A percentile compares a stretch with the other conserved stretches of the same genome.
These are phyloP conservation scores for Kuschelorhynchus macadamiae DNA, from an alignment of 2,888 invertebrate species.

Conservation along the genomic window DNA sequence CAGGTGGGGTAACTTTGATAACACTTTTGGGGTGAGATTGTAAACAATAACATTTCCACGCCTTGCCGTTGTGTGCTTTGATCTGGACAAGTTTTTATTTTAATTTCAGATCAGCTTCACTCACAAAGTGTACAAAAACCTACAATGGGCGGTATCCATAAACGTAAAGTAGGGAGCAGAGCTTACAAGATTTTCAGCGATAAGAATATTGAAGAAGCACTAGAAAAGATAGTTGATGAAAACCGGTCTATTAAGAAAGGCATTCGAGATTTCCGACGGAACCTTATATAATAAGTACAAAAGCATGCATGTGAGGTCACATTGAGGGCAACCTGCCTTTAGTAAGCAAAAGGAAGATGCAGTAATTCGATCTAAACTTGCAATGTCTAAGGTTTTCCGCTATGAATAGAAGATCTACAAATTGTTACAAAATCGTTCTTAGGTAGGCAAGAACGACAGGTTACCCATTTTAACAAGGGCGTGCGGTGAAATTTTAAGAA, in stretches of 20 bases:
- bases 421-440: conserved; percentile 45
- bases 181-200: too few relatives aligned
- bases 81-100: conserved; percentile 2
- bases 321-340: conserved; percentile 25
- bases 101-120: conserved; percentile 10
- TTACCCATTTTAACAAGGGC: conserved; percentile 42
- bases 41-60: neutral
- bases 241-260: conserved; percentile 41
- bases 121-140: conserved; percentile 7
- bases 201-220: neutral
- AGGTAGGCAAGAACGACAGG: too few relatives aligned
- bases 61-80: neutral
- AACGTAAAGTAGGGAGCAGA: neutral
- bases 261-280: conserved; percentile 33
- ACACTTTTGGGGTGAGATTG: conserved; percentile 5
- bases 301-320: conserved; percentile 16
- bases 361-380: conserved; percentile 31
- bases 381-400: conserved; percentile 47
- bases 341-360: conserved; percentile 3
- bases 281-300: conserved; percentile 36
- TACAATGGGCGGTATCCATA: neutral
- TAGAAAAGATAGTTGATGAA: conserved; percentile 42
- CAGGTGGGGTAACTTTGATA: neutral
- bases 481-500: too few relatives aligned
- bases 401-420: conserved; percentile 45